Conservation (phyloP, 2,888 invertebrate genomes). For the Papilio demoleus region DNA sequence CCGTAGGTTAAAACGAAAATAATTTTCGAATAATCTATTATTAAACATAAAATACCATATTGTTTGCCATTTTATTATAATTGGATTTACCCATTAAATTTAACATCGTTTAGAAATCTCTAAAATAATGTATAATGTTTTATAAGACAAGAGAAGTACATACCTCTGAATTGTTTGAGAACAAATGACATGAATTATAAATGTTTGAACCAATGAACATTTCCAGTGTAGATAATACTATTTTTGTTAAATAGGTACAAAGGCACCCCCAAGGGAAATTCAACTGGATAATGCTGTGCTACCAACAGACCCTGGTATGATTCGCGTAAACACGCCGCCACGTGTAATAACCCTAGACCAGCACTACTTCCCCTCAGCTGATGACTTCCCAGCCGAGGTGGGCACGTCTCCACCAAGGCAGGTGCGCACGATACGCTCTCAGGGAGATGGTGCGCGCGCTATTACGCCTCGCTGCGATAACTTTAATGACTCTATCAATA, state of each 20-base stretch:
- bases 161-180: too few relatives aligned
- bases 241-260: conserved; percentile 84
- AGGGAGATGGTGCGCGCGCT: conserved; percentile 73
- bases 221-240: background rate
- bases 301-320: conserved; percentile 87
- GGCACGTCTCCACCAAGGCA: conserved; percentile 72
- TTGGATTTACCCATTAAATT: too few relatives aligned
- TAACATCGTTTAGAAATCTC: too few relatives aligned
- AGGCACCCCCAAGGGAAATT: conserved; percentile 94
- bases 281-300: conserved; percentile 92
- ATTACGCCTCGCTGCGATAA: conserved; percentile 67
- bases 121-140: too few relatives aligned
- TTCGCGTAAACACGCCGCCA: conserved; percentile 95
- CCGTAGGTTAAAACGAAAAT: too few relatives aligned
- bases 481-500: conserved; percentile 78
- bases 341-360: conserved; percentile 93
- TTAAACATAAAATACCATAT: too few relatives aligned
- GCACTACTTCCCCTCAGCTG: conserved; percentile 90
- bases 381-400: conserved; percentile 71
- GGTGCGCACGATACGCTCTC: conserved; percentile 62
- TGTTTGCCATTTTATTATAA: too few relatives aligned
- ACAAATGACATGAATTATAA: background rate
- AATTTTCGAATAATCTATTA: too few relatives aligned
- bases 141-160: too few relatives aligned
- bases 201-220: background rate